Evolutionary conservation across 2,888 invertebrate genomes (phyloP), one percentile per base, ranked within the genome.

Genomic region (Lasioglossum morio): DNA sequence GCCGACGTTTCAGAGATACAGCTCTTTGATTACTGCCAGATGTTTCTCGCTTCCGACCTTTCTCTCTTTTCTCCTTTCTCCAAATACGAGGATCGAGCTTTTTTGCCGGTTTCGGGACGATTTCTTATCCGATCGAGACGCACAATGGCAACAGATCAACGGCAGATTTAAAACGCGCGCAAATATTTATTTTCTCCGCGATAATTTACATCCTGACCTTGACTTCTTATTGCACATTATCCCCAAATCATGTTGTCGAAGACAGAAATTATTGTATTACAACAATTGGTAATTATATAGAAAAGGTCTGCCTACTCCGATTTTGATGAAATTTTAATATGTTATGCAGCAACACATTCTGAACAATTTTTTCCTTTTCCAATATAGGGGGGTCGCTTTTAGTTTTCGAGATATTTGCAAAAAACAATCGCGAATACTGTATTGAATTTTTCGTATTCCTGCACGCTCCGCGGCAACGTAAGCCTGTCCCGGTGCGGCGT

Each of bases 1-100:
- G 84, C 87, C 90, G 89, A 86, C 89, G 73, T 87, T 87, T 85
- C 82, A 82, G 89, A 92, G 93, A 92, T 91, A 87, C 91, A 88
- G 85, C 88, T 84, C 80, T 83, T 89, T 92, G 93, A 93, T 93
- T 91, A 90, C 91, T 89, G 90, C 92, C 93, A 93, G 92, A 92
- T 93, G 93, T 91, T 92, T 92, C 88, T 85, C 90, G 88, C 92
- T 90, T 86, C 85, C 77, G 63, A 85, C 86, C 79, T 87, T 86
- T 85, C 89, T 79, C 70, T 70, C 80, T 81, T 81, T 85, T 84
- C 79, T 82, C 80, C 84, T 86, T 82, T 89, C 79, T 72, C 82
- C 83, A 87, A 84, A 85, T 86, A 90, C 88, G 87, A 81, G 77
- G 30, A 85, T 77, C 48, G 27, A 53, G 43, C 63, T 77, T 86